Evolutionary conservation across 2,797 vertebrate species (phyloP), one percentile per base, ranked within the genome.

Genomic region (Philypnodon macrostomus): DNA sequence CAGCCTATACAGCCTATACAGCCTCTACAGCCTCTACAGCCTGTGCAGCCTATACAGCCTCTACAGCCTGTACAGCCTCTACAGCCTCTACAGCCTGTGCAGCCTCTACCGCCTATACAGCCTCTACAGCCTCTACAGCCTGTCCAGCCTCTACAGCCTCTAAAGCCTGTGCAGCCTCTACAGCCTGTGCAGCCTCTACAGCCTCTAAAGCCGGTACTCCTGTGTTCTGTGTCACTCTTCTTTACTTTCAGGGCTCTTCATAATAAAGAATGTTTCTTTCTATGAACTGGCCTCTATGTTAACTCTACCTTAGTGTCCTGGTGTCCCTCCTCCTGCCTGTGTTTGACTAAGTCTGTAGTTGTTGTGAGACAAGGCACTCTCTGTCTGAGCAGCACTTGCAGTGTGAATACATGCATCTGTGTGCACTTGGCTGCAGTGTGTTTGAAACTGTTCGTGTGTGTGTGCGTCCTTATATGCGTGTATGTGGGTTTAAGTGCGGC

Each of bases 321-420:
- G 4, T 2, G 30, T 53, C 57, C 49, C 65, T 58, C 67, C 61
- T 62, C 62, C 79, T 64, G n/a, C 51, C 36, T 53, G 67, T 70
- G 61, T 79, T 81, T 79, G 70, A 82, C 72, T 60, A 81, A 81
- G 73, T 83, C 85, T 78, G 80, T 80, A 75, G 77, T 70, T 67
- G 80, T 77, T 77, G 83, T 80, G n/a, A 87, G 79, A 89, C 87
- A 88, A 88, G 85, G 80, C 80, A 34, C 70, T 73, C 83, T 87
- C 85, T 88, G 87, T 88, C 82, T 85, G 79, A 84, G 76, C 61
- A 44, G 44, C 47, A 40, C 73, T 76, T 81, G 75, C 79, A n/a
- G 77, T 78, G 78, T 78, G 81, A 78, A 78, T 79, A 63, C 57
- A 54, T 54, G 66, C 54, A 66, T 76, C n/a, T n/a, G n/a, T n/a